Evolutionary conservation across 2,113 vertebrate genomes (phyloP), one percentile per base, ranked within the genome.

Genomic region (Xiphophorus couchianus): DNA sequence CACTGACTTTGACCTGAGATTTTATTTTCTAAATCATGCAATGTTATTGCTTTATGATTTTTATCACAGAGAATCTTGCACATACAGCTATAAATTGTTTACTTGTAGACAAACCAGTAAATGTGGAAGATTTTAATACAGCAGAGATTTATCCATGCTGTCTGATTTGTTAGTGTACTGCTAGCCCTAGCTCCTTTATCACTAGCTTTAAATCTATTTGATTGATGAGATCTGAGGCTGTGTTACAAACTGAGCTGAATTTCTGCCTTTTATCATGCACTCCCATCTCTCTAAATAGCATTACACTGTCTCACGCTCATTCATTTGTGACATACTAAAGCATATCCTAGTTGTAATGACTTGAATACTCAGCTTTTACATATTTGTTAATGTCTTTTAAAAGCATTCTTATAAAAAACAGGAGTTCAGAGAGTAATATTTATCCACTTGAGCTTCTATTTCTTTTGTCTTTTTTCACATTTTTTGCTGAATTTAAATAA

Each of bases 141-240:
- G 10, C 65, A 62, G 13, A 71, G 7, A 79, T 76, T 58, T 70
- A 69, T 75, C 33, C 12, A 13, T 60, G 22, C 60, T 71, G 62
- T 69, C 37, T 74, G 51, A 42, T 74, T 54, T 33, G 62, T 60
- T 17, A 58, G 25, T 63, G 6, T 77, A 48, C 33, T 82, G 30
- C 76, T 67, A 62, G 61, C 44, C 39, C 31, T 14, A 44, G 35
- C 33, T 62, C 7, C 39, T 71, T 19, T 72, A 69, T 83, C 63
- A 68, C 12, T 77, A 51, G n/a, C 27, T 15, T 65, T 73, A 72
- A 63, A 70, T 82, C 51, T 73, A 63, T 80, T 71, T 77, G 70
- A 80, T 85, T 63, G 42, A 87, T 80, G 66, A 67, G 58, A 69
- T 75, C 17, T 42, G 48, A 66, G 37, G 22, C 29, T 68, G 62